Evolutionary conservation across 1,140 invertebrate species (phyloP).

Genomic region (Pentalonia nigronervosa): DNA sequence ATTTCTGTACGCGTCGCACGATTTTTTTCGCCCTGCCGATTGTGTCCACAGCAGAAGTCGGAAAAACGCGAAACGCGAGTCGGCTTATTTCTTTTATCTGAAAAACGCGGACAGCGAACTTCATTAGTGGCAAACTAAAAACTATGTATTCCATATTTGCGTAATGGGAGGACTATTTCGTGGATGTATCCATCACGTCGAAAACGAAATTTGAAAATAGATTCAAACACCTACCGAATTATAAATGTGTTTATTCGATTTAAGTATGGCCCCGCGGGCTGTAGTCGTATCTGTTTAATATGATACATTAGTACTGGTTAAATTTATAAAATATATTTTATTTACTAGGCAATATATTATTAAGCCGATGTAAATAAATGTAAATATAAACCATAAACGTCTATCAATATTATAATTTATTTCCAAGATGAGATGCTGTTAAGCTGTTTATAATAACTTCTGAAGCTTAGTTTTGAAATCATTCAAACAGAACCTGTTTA

Average conservation of each 20-base stretch:
- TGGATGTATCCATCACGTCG: too few relatives aligned
- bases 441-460: background rate
- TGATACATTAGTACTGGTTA: background rate
- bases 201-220: background rate
- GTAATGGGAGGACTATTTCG: too few relatives aligned
- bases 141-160: too few relatives aligned
- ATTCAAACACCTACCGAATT: background rate
- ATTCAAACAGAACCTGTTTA: conserved; percentile 37
- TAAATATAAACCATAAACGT: background rate
- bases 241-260: background rate
- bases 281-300: background rate
- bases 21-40: background rate
- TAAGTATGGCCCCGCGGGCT: background rate
- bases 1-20: background rate
- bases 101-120: background rate
- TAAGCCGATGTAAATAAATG: conserved; percentile 1
- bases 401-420: background rate
- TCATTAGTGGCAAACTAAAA: too few relatives aligned
- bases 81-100: background rate
- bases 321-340: background rate
- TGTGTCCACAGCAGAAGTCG: background rate
- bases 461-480: conserved; percentile 15
- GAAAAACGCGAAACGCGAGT: background rate
- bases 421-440: background rate
- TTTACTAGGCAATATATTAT: conserved; percentile 19